Evolutionary conservation across 2,888 invertebrate genomes (phyloP).

Genomic region (Hermaeophaga mercurialis): DNA sequence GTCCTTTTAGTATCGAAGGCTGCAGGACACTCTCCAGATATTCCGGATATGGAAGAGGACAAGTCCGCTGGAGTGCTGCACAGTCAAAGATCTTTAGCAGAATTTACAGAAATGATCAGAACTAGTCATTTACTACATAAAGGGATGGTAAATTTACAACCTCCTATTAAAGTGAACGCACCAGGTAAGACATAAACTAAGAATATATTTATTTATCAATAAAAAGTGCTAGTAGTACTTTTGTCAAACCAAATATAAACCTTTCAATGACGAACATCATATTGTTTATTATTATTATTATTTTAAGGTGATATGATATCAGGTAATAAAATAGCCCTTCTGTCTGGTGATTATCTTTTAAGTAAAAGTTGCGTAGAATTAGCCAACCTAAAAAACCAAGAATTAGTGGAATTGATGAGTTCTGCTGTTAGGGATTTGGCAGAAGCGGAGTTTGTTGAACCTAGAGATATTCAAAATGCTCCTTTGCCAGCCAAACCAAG

Average conservation of each 20-base stretch:
- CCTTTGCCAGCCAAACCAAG: constrained; percentile 75
- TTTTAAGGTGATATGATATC: constrained; percentile 80
- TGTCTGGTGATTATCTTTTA: constrained; percentile 88
- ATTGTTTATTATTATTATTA: neutral
- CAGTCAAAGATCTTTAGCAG: constrained; percentile 86
- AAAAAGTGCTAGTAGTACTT: too few relatives aligned
- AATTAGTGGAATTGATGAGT: constrained; percentile 88
- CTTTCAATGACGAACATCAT: too few relatives aligned
- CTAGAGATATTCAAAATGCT: constrained; percentile 84
- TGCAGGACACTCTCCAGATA: constrained; percentile 80
- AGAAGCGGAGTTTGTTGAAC: constrained; percentile 87
- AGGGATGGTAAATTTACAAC: constrained; percentile 79
- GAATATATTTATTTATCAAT: too few relatives aligned
- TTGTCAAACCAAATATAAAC: too few relatives aligned
- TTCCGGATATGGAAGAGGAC: constrained; percentile 83
- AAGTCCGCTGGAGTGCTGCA: constrained; percentile 85
- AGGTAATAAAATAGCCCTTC: constrained; percentile 92
- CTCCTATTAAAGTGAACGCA: constrained; percentile 42
- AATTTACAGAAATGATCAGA: constrained; percentile 96
- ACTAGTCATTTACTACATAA: constrained; percentile 88
- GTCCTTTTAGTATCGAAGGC: constrained; percentile 91
- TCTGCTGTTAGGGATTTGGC: constrained; percentile 87
- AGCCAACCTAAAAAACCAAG: constrained; percentile 78
- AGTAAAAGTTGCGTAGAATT: constrained; percentile 88
- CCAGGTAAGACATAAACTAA: constrained; percentile 30